These are phyloP conservation scores for Lutraria rhynchaena DNA, from an alignment of 1,140 invertebrate species.

Conservation along the genomic window DNA sequence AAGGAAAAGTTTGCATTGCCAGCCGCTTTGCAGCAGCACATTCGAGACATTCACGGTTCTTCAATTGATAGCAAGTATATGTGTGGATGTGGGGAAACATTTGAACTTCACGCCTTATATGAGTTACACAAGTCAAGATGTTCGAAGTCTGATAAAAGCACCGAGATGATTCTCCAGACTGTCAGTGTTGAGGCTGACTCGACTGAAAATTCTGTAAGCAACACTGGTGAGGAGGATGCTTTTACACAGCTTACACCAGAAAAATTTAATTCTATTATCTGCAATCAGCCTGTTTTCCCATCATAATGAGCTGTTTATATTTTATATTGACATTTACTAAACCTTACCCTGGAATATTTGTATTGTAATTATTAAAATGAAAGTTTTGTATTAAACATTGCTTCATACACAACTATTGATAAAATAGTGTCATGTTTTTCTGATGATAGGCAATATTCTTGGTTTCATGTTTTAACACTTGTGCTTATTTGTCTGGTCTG, in stretches of 20 bases:
- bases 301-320: no score
- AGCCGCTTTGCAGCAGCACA: constrained; percentile 14
- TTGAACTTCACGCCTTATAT: constrained; percentile 23
- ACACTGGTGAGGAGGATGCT: constrained; percentile 12
- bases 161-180: constrained; percentile 24
- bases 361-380: no score
- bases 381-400: no score
- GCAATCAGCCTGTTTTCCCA: constrained; percentile 40
- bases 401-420: no score
- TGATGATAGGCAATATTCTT: no score
- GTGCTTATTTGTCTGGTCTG: no score
- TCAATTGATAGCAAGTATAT: constrained; percentile 6
- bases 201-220: background rate
- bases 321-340: no score
- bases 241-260: constrained; percentile 32
- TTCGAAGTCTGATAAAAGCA: constrained; percentile 6
- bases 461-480: no score
- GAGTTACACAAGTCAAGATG: constrained; percentile 33
- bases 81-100: constrained; percentile 33
- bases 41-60: constrained; percentile 12
- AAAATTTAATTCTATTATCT: constrained; percentile 31
- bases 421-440: no score
- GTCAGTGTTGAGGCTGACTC: constrained; percentile 17
- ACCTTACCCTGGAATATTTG: no score
- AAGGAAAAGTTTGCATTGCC: constrained; percentile 39